These are phyloP conservation scores for Horisme vitalbata DNA, from an alignment of 2,888 invertebrate species.

Conservation along the genomic window DNA sequence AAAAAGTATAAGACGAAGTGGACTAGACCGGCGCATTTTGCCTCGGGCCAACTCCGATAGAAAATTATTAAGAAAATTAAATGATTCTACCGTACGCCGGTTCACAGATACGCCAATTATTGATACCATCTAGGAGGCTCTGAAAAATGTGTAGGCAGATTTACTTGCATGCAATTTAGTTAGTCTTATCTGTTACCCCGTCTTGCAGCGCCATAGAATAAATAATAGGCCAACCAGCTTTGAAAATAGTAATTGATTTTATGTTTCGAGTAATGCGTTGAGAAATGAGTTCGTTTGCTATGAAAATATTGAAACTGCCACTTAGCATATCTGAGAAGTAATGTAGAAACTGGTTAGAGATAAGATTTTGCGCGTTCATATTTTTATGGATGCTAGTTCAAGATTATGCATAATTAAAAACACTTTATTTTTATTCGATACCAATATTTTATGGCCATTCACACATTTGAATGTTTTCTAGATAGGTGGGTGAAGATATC, in stretches of 20 bases:
- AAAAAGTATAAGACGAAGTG: constrained; percentile 69
- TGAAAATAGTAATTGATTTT: constrained; percentile 70
- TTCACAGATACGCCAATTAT: constrained; percentile 80
- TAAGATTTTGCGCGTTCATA: constrained; percentile 21
- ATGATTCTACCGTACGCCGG: constrained; percentile 74
- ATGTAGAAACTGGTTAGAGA: constrained; percentile 25
- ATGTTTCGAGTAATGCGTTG: constrained; percentile 50
- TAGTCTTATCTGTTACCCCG: constrained; percentile 55
- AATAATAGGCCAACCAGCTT: constrained; percentile 38
- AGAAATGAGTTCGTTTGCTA: constrained; percentile 40
- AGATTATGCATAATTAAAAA: constrained; percentile 15
- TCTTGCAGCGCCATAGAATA: constrained; percentile 20
- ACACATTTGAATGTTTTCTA: too few species aligned
- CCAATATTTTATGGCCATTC: constrained; percentile 9
- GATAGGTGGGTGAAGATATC: too few species aligned
- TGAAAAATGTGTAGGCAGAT: constrained; percentile 74
- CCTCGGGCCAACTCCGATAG: constrained; percentile 70
- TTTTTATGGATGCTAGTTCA: constrained; percentile 11
- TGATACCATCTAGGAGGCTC: constrained; percentile 69
- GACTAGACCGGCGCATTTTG: constrained; percentile 56
- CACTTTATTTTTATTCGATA: constrained; percentile 17
- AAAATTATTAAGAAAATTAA: constrained; percentile 83
- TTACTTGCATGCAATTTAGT: constrained; percentile 36
- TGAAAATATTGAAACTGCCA: constrained; percentile 30
- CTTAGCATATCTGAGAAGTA: constrained; percentile 27